Conservation (phyloP, 2,797 vertebrate genomes). For the Hypotaenidia okinawae region DNA sequence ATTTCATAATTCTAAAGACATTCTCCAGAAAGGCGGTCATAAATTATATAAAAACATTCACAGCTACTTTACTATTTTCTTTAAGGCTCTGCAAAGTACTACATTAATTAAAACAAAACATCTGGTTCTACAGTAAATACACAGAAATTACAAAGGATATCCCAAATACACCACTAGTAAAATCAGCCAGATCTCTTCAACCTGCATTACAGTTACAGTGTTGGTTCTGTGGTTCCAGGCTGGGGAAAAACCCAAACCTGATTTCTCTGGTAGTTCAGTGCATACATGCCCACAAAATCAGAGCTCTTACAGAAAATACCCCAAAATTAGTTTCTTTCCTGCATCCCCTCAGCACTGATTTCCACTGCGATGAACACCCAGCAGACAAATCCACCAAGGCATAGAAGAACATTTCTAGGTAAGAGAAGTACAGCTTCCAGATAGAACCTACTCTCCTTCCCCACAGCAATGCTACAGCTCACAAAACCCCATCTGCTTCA, state of each 20-base stretch:
- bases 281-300: not conserved
- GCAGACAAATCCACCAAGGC: not conserved
- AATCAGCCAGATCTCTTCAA: not conserved
- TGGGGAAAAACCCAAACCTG: not conserved
- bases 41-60: not conserved
- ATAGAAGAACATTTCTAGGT: not conserved
- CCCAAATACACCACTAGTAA: not conserved
- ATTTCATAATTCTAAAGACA: not conserved
- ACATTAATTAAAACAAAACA: not conserved
- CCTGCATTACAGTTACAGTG: fast-evolving
- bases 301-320: not conserved
- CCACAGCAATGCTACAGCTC: not conserved
- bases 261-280: not conserved
- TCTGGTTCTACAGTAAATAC: not conserved
- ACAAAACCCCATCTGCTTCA: not conserved
- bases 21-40: not conserved
- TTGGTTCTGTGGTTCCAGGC: not conserved
- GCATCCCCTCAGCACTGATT: not conserved
- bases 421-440: not conserved
- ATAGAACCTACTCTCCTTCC: not conserved
- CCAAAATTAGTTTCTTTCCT: not conserved
- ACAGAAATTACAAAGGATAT: not conserved
- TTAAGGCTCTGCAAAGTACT: not conserved
- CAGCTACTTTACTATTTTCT: not conserved
- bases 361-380: not conserved